Evolutionary conservation across 2,797 vertebrate species (phyloP).

Genomic region (Lophotriccus pileatus): DNA sequence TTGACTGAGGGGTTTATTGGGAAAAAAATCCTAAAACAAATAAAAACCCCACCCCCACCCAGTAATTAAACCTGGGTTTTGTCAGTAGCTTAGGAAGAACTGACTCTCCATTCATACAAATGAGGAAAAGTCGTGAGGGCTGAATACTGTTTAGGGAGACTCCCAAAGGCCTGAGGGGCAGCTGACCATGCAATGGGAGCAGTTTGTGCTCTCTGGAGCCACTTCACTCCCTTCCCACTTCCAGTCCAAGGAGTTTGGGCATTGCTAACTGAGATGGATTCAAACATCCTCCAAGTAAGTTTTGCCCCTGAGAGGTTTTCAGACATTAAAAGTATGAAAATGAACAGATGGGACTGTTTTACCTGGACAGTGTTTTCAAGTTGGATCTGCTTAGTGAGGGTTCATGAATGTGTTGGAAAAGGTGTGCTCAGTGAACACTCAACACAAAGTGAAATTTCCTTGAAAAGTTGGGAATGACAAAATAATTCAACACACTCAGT

Average conservation of each 20-base stretch:
- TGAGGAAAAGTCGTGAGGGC: background rate
- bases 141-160: background rate
- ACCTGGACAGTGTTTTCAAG: background rate
- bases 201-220: background rate
- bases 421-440: background rate
- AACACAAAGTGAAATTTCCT: background rate
- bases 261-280: background rate
- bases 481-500: background rate
- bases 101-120: background rate
- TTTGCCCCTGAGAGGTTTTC: background rate
- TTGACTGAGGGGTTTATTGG: background rate
- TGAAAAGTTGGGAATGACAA: background rate
- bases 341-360: background rate
- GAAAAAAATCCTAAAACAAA: background rate
- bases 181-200: fast-evolving
- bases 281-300: background rate
- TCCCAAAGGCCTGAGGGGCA: background rate
- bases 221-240: background rate
- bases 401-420: background rate
- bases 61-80: background rate
- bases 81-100: background rate
- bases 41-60: fast-evolving
- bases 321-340: background rate
- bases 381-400: background rate
- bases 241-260: background rate